phyloP scores from a whole-genome alignment of 1,140 invertebrate genomes.

The Glossosoma conforme region DNA sequence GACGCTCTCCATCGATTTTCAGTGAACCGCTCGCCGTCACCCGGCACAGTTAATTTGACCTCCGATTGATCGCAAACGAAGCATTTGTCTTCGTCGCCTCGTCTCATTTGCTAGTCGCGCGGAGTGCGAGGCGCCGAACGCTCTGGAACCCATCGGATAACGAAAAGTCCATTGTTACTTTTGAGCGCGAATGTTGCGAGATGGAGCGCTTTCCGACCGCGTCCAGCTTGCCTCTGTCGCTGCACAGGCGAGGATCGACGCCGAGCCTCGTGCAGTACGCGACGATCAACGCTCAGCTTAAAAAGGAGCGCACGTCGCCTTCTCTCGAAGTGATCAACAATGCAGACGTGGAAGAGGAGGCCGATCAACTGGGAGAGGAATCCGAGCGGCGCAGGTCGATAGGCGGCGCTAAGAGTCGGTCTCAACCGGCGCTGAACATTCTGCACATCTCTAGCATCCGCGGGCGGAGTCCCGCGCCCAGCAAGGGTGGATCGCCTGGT shows the following conservation, averaged over 20 bases:
- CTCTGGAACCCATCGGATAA: too few relatives aligned
- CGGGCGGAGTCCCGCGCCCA: constrained; percentile 14
- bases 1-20: constrained; percentile 18
- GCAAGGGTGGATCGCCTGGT: constrained; percentile 2
- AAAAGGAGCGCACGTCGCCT: constrained; percentile 25
- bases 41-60: constrained; percentile 8
- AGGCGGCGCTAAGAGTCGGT: constrained; percentile 11
- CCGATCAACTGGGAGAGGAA: background rate
- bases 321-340: constrained; percentile 22
- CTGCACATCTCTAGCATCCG: constrained; percentile 26
- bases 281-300: constrained; percentile 29
- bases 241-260: constrained; percentile 24
- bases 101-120: background rate
- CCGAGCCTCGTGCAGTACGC: constrained; percentile 29
- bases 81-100: constrained; percentile 6
- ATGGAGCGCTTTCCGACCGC: constrained; percentile 16
- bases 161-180: background rate
- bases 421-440: constrained; percentile 26
- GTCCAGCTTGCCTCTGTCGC: constrained; percentile 6
- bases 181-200: background rate
- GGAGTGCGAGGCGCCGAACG: background rate
- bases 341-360: constrained; percentile 18
- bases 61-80: constrained; percentile 14
- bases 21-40: constrained; percentile 15
- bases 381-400: constrained; percentile 1